These are phyloP conservation scores for Pocillopora grandis DNA, from an alignment of 92 coral and sea anemone genomes.

Conservation along the genomic window DNA sequence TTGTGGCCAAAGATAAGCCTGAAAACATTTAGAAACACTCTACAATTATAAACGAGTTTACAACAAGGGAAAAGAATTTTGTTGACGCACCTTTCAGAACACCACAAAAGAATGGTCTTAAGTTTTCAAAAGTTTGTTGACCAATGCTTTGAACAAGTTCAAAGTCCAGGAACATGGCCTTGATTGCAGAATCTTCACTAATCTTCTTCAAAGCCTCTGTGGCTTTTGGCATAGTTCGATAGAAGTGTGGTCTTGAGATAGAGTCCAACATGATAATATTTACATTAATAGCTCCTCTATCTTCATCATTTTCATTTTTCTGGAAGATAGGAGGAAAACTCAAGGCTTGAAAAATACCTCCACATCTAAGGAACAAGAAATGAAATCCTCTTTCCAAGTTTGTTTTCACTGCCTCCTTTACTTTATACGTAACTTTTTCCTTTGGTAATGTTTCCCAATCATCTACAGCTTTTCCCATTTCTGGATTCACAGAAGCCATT, in stretches of 20 bases:
- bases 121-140: conserved; percentile 74
- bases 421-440: not conserved
- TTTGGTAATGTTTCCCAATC: conserved; percentile 7
- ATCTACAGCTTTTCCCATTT: not conserved
- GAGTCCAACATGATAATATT: conserved; percentile 58
- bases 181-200: conserved; percentile 31
- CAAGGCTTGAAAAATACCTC: not conserved
- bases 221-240: conserved; percentile 56
- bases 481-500: not conserved
- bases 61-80: too few relatives aligned
- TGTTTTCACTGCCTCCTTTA: not conserved
- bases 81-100: conserved; percentile 41
- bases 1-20: too few relatives aligned
- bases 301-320: not conserved
- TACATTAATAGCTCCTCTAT: not conserved
- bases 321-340: not conserved
- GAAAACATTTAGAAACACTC: too few relatives aligned
- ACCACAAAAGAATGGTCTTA: conserved; percentile 72
- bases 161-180: conserved; percentile 65
- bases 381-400: not conserved
- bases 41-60: too few relatives aligned
- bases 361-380: conserved; percentile 1
- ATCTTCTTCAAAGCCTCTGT: conserved; percentile 57
- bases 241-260: conserved; percentile 69
- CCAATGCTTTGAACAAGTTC: conserved; percentile 69